Percentiles rank a stretch among this genome's conserved stretches.
phyloP scores from a whole-genome alignment of 2,797 vertebrate genomes.

The Molossus alvarezi region DNA sequence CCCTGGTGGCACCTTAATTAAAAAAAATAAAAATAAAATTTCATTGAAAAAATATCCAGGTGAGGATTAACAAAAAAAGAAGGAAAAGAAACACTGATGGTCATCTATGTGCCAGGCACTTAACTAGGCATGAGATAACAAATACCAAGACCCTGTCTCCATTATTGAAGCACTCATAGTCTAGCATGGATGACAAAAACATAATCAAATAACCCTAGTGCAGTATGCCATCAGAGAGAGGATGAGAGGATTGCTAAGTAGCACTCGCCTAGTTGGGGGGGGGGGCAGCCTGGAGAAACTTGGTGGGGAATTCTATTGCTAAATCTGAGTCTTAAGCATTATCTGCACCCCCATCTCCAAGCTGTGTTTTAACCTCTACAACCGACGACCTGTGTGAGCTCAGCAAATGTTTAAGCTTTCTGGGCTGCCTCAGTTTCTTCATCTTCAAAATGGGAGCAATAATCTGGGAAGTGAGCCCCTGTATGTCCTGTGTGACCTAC shows the following conservation, averaged over 20 bases:
- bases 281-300: not conserved
- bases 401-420: not conserved
- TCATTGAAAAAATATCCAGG: no score
- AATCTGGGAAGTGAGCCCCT: slow-evolving; percentile 3
- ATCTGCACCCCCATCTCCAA: not conserved
- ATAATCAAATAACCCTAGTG: slow-evolving; percentile 19
- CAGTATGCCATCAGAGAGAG: not conserved
- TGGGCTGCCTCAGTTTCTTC: slow-evolving; percentile 59
- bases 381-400: slow-evolving; percentile 25
- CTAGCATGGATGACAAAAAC: slow-evolving; percentile 54
- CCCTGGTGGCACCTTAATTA: no score
- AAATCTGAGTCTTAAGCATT: slow-evolving; percentile 12
- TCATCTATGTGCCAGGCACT: slow-evolving; percentile 39
- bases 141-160: slow-evolving; percentile 34
- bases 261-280: not conserved
- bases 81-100: not conserved
- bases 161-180: slow-evolving; percentile 33
- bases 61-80: no score
- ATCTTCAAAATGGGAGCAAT: slow-evolving; percentile 67
- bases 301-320: not conserved
- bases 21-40: no score
- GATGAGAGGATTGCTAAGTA: not conserved
- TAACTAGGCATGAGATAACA: slow-evolving; percentile 28
- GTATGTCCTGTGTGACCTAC: not conserved
- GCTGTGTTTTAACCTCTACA: slow-evolving; percentile 49